Evolutionary conservation across 2,888 invertebrate species (phyloP), one percentile per base, ranked within the genome.

Genomic region (Drosophila picticornis): DNA sequence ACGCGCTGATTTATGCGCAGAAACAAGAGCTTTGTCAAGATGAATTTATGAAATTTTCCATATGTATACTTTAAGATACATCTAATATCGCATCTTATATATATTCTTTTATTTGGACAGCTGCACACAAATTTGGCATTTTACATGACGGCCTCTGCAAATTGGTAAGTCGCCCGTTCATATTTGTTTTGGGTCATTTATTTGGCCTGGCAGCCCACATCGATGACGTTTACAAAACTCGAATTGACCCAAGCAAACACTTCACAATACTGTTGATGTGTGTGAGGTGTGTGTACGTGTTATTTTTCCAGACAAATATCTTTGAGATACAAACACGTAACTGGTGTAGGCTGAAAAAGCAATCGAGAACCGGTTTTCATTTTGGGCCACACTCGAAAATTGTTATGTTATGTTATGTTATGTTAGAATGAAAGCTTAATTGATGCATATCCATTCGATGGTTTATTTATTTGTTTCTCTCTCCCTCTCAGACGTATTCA

Each of bases 391-490:
- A 77, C 62, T 88, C 69, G 46, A 84, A 89, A 86, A 57, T 56
- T 67, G 66, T 48, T 66, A 53, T 62, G 61, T 53, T 87, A 43
- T 81, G 69, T 84, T 81, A 72, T 81, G 80, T 80, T 84, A 66
- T 67, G 81, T 71, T 81, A 84, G 84, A 89, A 87, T 72, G 61
- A 74, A 75, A 84, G 82, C 85, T 75, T 89, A 89, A 85, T 85
- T 85, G 90, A 87, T 85, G 90, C 90, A 87, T 72, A 72, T 48
- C 62, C 46, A 72, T 43, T 43, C 57, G 48, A 52, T 52, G 56
- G 52, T 75, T 69, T 57, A 57, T 59, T 72, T 75, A 66, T 77
- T 63, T 63, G 11, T 27, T n/a, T 11, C 11, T 31, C n/a, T 48
- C 27, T 25, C 31, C 43, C 10, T 27, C 25, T 32, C 13, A 31